Evolutionary conservation across 2,797 vertebrate species (phyloP), one percentile per base, ranked within the genome.

Genomic region (Peromyscus melanophrys): DNA sequence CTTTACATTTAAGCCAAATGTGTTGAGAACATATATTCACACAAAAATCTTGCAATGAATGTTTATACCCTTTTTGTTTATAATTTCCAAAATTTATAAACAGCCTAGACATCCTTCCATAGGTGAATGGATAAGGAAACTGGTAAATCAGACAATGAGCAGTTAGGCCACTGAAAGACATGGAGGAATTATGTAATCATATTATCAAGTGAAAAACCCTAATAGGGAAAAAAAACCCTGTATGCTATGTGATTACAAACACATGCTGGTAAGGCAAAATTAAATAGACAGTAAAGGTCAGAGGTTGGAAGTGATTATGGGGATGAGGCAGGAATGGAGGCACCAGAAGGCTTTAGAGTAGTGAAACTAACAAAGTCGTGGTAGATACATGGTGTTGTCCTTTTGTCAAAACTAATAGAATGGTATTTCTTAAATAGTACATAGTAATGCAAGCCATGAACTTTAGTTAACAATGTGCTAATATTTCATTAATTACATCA

Each of bases 21-120:
- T 93, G 27, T 87, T 95, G 43, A 55, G 43, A 92, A 67, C 37
- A 95, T 31, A 90, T 25, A 29, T 37, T 77, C 76, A 82, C 29
- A 57, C n/a, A 90, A 65, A 89, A 95, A 76, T 29, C 23, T 77
- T 57, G 8, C 25, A 63, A 46, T 76, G 16, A 61, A 29, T 92
- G 2, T 77, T 69, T 78, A 14, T 73, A 65, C 63, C 55, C 55
- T 29, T 83, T 59, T 92, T 95, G 52, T 73, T 89, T 67, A 75
- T 94, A 91, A 40, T 86, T 85, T 69, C 34, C 34, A 63, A 92
- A 83, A 92, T 65, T 29, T 49, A 13, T 55, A 49, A 89, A 31
- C 81, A 95, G 0, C 61, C 29, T 46, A 63, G 71, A 65, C 52
- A 9, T 65, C 57, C 12, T 92, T 77, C 34, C 37, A 12, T 76